Conservation (phyloP, 2,113 vertebrate genomes). For the Anolis carolinensis region DNA sequence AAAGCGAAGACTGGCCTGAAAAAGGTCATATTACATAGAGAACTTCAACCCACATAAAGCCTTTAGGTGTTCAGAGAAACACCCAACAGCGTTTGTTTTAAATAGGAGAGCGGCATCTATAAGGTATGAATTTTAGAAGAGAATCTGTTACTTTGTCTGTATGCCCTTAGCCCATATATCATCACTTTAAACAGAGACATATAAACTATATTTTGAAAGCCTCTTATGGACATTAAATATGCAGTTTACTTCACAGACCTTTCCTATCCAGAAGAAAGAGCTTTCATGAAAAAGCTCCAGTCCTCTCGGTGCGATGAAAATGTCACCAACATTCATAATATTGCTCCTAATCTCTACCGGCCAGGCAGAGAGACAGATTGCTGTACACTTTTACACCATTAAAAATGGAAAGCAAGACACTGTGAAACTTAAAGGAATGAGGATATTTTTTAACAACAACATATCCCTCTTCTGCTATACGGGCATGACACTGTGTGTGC, state of each 20-base stretch:
- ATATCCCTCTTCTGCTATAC: background rate
- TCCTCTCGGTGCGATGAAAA: fast-evolving
- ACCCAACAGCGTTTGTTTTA: background rate
- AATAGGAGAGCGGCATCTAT: background rate
- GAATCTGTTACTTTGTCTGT: background rate
- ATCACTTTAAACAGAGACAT: constrained; percentile 1
- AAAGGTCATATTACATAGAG: background rate
- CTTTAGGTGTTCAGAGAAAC: background rate
- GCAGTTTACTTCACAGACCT: background rate
- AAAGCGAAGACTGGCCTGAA: no score
- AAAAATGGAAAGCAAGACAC: background rate
- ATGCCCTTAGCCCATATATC: background rate
- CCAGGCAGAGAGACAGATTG: background rate
- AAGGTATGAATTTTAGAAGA: background rate
- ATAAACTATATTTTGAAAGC: background rate
- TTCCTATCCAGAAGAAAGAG: background rate
- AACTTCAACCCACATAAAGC: no score
- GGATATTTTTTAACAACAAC: background rate
- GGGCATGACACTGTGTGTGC: fast-evolving
- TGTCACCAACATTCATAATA: constrained; percentile 20
- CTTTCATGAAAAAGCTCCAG: background rate
- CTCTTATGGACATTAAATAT: background rate
- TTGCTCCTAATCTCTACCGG: background rate
- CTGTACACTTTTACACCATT: background rate
- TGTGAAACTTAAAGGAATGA: fast-evolving